Percentiles rank a stretch among this genome's conserved stretches.
Evolutionary conservation across 2,797 vertebrate genomes (phyloP).

Genomic region (Gallirallus australis): DNA sequence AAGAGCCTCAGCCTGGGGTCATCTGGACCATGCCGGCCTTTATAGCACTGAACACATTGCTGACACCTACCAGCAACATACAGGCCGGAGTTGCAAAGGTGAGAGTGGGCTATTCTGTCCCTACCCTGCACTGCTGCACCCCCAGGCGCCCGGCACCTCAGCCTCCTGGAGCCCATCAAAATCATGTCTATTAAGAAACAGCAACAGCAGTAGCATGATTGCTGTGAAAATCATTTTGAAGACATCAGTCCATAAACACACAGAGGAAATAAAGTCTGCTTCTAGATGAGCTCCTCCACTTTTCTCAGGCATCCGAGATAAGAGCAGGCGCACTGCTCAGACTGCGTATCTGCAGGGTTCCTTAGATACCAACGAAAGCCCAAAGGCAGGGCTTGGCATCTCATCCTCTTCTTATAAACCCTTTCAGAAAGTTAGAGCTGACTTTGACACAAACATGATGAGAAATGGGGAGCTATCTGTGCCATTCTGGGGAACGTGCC

Average conservation of each 20-base stretch:
- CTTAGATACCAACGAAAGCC: constrained; percentile 78
- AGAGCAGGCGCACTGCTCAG: constrained; percentile 62
- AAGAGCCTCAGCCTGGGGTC: background rate
- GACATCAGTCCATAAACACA: background rate
- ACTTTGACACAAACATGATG: constrained; percentile 49
- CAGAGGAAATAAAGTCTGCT: constrained; percentile 4
- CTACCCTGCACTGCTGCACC: background rate
- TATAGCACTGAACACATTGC: background rate
- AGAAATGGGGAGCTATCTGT: constrained; percentile 56
- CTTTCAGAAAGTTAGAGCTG: constrained; percentile 57
- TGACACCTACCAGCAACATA: rapidly evolving
- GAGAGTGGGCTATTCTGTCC: background rate
- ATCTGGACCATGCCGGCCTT: background rate
- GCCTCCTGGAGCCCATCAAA: background rate
- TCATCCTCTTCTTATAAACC: constrained; percentile 49
- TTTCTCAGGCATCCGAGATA: constrained; percentile 74
- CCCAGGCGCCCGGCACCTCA: background rate
- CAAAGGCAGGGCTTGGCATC: constrained; percentile 65
- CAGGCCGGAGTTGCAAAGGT: background rate
- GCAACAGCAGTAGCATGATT: background rate
- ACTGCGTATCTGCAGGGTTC: constrained; percentile 71
- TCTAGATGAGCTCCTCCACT: constrained; percentile 62
- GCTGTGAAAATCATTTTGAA: background rate
- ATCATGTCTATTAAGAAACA: background rate
- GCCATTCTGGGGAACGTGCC: constrained; percentile 60